phyloP scores from a whole-genome alignment of 2,797 vertebrate species.

The Urophycis tenuis region DNA sequence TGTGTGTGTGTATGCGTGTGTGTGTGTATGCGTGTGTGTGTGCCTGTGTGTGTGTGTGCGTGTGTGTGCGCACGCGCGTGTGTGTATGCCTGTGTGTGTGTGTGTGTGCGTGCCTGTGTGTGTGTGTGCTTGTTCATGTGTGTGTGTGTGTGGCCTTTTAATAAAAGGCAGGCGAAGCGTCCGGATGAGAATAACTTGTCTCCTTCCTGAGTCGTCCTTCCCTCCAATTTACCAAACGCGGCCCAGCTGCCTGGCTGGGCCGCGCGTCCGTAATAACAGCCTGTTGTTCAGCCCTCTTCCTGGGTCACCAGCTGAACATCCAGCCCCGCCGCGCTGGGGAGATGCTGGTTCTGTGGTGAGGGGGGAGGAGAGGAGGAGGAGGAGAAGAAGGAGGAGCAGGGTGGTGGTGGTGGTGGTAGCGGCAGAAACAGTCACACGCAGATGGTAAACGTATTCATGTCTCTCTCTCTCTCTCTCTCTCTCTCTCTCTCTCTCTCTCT shows the following conservation, averaged over 20 bases:
- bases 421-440: conserved; percentile 6
- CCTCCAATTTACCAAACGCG: conserved; percentile 52
- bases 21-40: no score
- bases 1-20: neutral
- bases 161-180: conserved; percentile 26
- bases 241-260: conserved; percentile 42
- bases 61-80: no score
- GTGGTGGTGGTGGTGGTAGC: neutral
- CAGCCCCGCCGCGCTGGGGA: conserved; percentile 33
- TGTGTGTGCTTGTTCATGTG: neutral
- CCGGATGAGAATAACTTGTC: conserved; percentile 32
- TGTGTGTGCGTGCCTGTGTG: no score
- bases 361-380: neutral
- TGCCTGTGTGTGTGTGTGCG: no score
- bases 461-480: neutral
- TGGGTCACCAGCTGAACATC: conserved; percentile 25
- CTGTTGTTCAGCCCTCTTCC: conserved; percentile 17
- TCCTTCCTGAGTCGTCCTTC: conserved; percentile 19
- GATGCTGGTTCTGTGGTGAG: conserved; percentile 28
- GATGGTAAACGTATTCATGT: conserved; percentile 29
- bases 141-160: conserved; percentile 25
- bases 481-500: neutral
- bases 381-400: neutral
- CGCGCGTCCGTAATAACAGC: conserved; percentile 47
- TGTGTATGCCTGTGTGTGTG: no score